Evolutionary conservation across 2,113 vertebrate genomes (phyloP), one percentile per base, ranked within the genome.

Genomic region (Actenoides hombroni): DNA sequence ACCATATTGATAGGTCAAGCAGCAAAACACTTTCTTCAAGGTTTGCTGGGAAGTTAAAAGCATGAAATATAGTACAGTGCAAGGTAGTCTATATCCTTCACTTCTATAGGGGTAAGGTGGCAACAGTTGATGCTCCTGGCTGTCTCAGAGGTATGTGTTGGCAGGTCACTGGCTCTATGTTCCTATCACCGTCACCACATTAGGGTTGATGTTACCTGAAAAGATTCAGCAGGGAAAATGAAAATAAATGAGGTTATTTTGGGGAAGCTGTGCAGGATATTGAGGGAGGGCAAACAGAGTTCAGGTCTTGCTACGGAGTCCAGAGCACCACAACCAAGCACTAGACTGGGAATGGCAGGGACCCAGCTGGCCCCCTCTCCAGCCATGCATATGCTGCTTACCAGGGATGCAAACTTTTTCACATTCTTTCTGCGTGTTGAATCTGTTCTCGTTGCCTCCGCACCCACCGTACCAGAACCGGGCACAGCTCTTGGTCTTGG

Each of bases 381-480:
- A 31, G 9, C 40, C 8, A 2, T 3, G 0, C 0, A 11, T 25
- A 6, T 2, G 1, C 4, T 20, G 46, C 98, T 98, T 90, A 99
- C 99, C 99, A 81, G 98, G 73, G 65, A 92, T n/a, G 90, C 99
- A 99, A 46, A 98, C 75, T 59, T 97, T 98, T 96, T 98, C 97
- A 97, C 99, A 99, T 95, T 99, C 98, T 78, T 98, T 98, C 85
- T 98, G 98, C 0, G 98, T 98, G 40, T 98, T 49, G 24, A 99
- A 99, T 94, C 98, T 98, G 97, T 99, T 99, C 82, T 98, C 97
- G 8, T 99, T 99, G 44, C 99, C 99, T 1, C 98, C 98, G 1
- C 99, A 99, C 89, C 99, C 98, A 12, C 99, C 98, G 0, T 99
- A 99, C 99, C 99, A 99, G 98, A 99, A 99, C 28, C 99, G 97